Conservation (phyloP, 2,113 vertebrate genomes). For the Spilogale gracilis region DNA sequence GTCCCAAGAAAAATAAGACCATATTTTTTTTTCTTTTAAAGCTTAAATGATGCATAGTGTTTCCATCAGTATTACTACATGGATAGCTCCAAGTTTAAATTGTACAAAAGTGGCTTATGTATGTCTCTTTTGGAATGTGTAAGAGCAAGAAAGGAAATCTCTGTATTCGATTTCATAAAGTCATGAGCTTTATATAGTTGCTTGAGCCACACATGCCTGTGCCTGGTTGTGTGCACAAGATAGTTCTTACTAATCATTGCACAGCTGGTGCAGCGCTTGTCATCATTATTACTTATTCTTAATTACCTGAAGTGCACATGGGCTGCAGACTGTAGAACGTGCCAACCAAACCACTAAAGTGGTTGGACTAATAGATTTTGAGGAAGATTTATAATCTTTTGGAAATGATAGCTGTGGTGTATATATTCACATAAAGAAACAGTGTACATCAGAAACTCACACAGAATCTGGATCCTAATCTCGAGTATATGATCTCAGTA, state of each 20-base stretch:
- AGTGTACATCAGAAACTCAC: neutral
- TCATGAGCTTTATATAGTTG: conserved; percentile 14
- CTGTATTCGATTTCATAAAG: conserved; percentile 66
- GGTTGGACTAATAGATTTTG: conserved; percentile 47
- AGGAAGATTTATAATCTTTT: conserved; percentile 43
- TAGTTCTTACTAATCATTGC: neutral
- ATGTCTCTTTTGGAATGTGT: conserved; percentile 44
- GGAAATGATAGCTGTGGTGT: conserved; percentile 19
- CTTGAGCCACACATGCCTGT: neutral
- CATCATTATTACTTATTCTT: conserved; percentile 29
- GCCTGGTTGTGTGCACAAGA: neutral
- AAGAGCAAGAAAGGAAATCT: conserved; percentile 66
- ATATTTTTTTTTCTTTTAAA: conserved; percentile 55
- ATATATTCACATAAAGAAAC: neutral
- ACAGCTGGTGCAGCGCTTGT: conserved; percentile 56
- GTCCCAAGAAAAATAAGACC: conserved; percentile 72
- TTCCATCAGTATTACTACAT: conserved; percentile 46
- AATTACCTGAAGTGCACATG: conserved; percentile 39
- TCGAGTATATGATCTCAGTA: rapidly evolving
- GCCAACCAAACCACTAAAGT: conserved; percentile 53
- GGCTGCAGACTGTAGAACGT: neutral
- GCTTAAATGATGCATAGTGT: conserved; percentile 71
- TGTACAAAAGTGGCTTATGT: conserved; percentile 61
- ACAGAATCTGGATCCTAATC: neutral
- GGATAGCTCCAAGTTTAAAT: conserved; percentile 70